Evolutionary conservation across 2,888 invertebrate species (phyloP), one percentile per base, ranked within the genome.

Genomic region (Drosophila neutralis): DNA sequence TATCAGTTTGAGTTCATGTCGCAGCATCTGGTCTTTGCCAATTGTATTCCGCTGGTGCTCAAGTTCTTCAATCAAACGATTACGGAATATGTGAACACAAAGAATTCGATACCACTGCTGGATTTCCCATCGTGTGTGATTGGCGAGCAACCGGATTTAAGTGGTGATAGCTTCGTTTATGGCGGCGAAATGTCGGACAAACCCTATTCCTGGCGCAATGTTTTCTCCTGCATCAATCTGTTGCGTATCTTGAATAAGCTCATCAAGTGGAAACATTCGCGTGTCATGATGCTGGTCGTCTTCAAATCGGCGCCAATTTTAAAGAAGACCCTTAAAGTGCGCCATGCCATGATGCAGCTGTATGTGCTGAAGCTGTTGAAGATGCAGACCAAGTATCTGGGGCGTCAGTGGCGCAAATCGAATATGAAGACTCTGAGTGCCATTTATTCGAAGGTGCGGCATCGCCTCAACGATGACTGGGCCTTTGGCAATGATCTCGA

Each of bases 371-470:
- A 99, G 93, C 94, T 99, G 68, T 94, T 99, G 18, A 99, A 99
- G 94, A 99, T 99, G 98, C 99, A 99, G 94, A 99, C 99, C 1
- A 98, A 99, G 92, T 99, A 99, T 94, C 95, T 99, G 87, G 99
- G 99, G 0, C 94, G 99, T 15, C 99, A 99, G 92, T 99, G 99
- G 99, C 95, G 99, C 57, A 99, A 99, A 93, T 97, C 98, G 1
- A 99, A 99, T 92, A 99, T 99, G 99, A 99, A 99, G 93, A 98
- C 98, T 0, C 98, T 99, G 94, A 99, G 99, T 92, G 98, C 99
- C 69, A 99, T 99, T 91, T 99, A 99, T 92, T 97, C 98, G 69
- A 99, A 99, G 94, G 98, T 98, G 4, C 95, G 98, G 35, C 98
- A 99, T 94, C 95, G 99, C 64, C 94, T 99, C 51, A 99, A 99